Evolutionary conservation across 2,888 invertebrate species (phyloP).

Genomic region (Hyposoter didymator): DNA sequence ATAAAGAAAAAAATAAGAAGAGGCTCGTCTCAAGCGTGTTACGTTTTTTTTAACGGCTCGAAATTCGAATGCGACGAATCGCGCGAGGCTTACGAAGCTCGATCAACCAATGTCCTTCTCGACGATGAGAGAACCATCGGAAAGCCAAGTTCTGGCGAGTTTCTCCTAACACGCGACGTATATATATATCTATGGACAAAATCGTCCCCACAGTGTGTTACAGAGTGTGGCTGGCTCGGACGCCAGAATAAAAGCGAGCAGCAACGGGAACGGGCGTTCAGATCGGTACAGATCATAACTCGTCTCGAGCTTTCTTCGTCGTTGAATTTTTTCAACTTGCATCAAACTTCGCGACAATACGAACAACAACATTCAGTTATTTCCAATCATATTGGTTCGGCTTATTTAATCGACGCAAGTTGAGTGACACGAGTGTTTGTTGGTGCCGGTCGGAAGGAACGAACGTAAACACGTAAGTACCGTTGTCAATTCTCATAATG

Average conservation of each 20-base stretch:
- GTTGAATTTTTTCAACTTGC: not conserved
- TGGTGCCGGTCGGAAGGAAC: slow-evolving; percentile 33
- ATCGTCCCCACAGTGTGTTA: slow-evolving; percentile 49
- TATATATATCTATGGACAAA: slow-evolving; percentile 15
- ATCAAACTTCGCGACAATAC: not conserved
- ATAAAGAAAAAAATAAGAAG: slow-evolving; percentile 36
- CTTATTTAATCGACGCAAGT: not conserved
- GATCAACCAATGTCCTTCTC: slow-evolving; percentile 56
- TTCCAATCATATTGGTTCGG: not conserved
- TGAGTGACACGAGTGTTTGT: slow-evolving; percentile 24
- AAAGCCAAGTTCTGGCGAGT: slow-evolving; percentile 8
- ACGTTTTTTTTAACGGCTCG: slow-evolving; percentile 61
- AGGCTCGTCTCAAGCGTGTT: slow-evolving; percentile 26
- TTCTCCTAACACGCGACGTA: not conserved
- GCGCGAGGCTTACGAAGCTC: not conserved
- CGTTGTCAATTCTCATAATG: slow-evolving; percentile 3
- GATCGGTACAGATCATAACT: slow-evolving; percentile 72
- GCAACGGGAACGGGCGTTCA: slow-evolving; percentile 71
- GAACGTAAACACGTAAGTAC: slow-evolving; percentile 38
- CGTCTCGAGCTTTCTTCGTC: slow-evolving; percentile 53
- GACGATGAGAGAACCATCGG: slow-evolving; percentile 13
- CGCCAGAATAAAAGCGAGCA: slow-evolving; percentile 77
- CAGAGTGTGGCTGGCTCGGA: slow-evolving; percentile 66
- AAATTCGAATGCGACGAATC: slow-evolving; percentile 68
- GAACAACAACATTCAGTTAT: not conserved